A percentile compares a stretch with the other conserved stretches of the same genome.
Evolutionary conservation across 2,797 vertebrate genomes (phyloP).

Genomic region (Pogonophryne albipinna): DNA sequence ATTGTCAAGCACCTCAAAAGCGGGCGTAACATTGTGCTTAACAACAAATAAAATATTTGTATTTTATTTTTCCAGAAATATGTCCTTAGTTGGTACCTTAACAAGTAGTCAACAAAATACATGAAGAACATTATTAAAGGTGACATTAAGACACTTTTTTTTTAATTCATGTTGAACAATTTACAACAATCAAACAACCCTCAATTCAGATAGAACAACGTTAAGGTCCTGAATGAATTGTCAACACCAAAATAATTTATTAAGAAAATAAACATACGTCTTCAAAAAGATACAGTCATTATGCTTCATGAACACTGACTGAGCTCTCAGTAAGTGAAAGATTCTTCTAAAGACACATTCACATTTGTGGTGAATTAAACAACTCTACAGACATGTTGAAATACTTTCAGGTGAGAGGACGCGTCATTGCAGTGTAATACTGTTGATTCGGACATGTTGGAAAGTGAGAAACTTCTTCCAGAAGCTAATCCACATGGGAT

Average conservation of each 20-base stretch:
- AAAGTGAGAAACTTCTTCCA: conserved; percentile 34
- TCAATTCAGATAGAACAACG: conserved; percentile 50
- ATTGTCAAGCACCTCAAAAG: too few relatives aligned
- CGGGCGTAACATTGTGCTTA: too few relatives aligned
- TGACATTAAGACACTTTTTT: conserved; percentile 49
- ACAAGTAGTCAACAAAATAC: conserved; percentile 13
- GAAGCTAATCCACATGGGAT: conserved; percentile 31
- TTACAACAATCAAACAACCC: conserved; percentile 58
- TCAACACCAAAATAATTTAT: conserved; percentile 81
- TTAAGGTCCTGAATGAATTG: conserved; percentile 63
- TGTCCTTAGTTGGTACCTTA: not conserved
- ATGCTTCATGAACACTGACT: conserved; percentile 61
- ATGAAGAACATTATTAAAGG: not conserved
- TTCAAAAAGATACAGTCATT: conserved; percentile 81
- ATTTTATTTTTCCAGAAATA: too few relatives aligned
- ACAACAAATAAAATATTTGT: too few relatives aligned
- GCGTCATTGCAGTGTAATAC: conserved; percentile 26
- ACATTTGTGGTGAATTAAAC: conserved; percentile 70
- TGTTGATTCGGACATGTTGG: conserved; percentile 22
- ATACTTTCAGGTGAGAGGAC: conserved; percentile 49
- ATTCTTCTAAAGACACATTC: conserved; percentile 68
- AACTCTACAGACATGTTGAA: conserved; percentile 48
- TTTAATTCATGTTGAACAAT: conserved; percentile 51
- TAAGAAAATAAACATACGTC: conserved; percentile 81
- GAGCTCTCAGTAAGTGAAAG: conserved; percentile 49